phyloP scores from a whole-genome alignment of 1,140 invertebrate genomes.

The Pogonus chalceus region DNA sequence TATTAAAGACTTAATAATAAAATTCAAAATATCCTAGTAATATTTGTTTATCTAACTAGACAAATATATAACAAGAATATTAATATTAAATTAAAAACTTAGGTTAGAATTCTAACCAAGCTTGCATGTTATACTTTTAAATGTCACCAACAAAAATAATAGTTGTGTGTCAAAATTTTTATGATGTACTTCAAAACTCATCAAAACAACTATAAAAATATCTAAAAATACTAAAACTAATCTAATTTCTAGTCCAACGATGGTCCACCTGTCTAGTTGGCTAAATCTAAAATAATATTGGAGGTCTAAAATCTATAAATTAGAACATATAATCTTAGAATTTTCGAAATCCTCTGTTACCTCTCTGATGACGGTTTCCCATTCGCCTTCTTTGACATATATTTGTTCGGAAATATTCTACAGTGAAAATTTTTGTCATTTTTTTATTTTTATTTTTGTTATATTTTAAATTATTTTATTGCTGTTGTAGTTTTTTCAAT shows the following conservation, averaged over 20 bases:
- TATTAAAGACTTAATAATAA: no score
- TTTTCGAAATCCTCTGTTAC: constrained; percentile 38
- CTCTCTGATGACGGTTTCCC: constrained; percentile 83
- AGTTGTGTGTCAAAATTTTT: no score
- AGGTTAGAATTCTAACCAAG: no score
- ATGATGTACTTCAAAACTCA: no score
- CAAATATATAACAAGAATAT: no score
- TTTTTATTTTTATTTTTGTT: not conserved
- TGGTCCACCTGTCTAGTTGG: not conserved
- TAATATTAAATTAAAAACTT: no score
- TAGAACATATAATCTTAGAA: not conserved
- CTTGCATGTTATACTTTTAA: no score
- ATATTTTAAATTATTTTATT: not conserved
- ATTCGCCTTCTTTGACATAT: constrained; percentile 86
- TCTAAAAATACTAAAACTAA: not conserved
- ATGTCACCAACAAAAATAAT: no score
- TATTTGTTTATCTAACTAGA: no score
- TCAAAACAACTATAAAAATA: no score
- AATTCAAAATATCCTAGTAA: no score
- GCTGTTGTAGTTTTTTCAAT: not conserved
- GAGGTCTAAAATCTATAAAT: not conserved
- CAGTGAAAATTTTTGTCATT: constrained; percentile 23
- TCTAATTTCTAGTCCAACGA: not conserved
- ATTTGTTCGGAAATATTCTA: constrained; percentile 90
- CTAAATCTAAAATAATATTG: not conserved